Evolutionary conservation across 2,113 vertebrate genomes (phyloP).

Genomic region (Ageneiosus marmoratus): DNA sequence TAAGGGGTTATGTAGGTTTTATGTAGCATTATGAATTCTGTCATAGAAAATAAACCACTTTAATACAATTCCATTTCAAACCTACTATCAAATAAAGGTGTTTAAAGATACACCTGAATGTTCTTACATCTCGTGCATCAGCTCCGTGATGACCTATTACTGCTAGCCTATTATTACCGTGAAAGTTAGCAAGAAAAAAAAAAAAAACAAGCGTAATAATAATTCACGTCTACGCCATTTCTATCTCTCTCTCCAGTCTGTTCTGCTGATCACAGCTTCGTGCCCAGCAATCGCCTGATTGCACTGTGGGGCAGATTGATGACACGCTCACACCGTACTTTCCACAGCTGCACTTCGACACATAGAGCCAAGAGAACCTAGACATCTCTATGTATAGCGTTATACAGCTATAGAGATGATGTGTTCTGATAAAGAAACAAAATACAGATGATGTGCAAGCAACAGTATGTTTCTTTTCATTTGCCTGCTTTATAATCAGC

Average conservation of each 20-base stretch:
- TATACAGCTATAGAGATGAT: background rate
- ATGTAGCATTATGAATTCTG: too few species aligned
- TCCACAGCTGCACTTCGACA: background rate
- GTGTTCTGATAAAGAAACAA: background rate
- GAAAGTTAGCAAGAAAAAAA: background rate
- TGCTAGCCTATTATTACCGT: background rate
- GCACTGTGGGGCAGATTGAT: slow-evolving; percentile 5
- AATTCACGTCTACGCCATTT: background rate
- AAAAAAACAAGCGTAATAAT: background rate
- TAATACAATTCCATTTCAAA: too few species aligned
- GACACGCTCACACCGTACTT: background rate
- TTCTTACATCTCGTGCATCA: background rate
- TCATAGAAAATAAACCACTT: too few species aligned
- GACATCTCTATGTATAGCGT: background rate
- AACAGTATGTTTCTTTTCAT: background rate
- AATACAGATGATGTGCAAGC: background rate
- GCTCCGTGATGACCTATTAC: background rate
- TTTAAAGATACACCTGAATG: background rate
- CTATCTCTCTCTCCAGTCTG: background rate
- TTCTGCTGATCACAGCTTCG: slow-evolving; percentile 19
- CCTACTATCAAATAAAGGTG: too few species aligned
- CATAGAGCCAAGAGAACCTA: background rate
- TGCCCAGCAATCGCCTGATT: slow-evolving; percentile 2
- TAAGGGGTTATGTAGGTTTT: too few species aligned
- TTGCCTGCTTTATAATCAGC: background rate